Percentiles rank a stretch among this genome's conserved stretches.
These are phyloP conservation scores for Rhizoglyphus robini DNA, from an alignment of 1,140 invertebrate genomes.

Conservation along the genomic window DNA sequence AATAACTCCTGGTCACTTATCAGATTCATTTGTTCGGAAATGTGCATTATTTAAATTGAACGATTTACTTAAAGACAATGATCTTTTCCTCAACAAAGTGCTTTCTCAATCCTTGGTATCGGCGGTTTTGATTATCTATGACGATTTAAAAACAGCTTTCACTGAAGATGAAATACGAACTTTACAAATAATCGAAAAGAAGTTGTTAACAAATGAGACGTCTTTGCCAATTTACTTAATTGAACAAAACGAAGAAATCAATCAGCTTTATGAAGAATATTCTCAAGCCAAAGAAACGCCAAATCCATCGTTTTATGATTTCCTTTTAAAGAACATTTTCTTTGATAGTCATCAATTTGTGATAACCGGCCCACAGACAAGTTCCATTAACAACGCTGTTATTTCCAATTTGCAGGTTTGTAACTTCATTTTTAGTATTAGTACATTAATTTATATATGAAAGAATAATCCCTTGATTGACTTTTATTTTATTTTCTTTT, in stretches of 20 bases:
- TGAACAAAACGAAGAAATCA: constrained; percentile 50
- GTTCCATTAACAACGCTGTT: constrained; percentile 58
- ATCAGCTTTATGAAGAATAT: constrained; percentile 59
- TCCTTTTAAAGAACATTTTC: constrained; percentile 44
- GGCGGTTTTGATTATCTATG: constrained; percentile 17
- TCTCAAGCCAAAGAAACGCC: constrained; percentile 32
- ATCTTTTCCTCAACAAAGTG: constrained; percentile 9
- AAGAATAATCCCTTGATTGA: constrained; percentile 12
- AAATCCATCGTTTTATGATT: not conserved
- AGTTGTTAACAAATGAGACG: constrained; percentile 62
- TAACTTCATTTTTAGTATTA: not conserved
- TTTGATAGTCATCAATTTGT: constrained; percentile 83
- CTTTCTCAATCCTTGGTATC: constrained; percentile 7
- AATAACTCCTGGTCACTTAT: not conserved
- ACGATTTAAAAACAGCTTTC: constrained; percentile 10
- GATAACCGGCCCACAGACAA: constrained; percentile 51
- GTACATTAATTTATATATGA: constrained; percentile 2
- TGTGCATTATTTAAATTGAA: constrained; percentile 18
- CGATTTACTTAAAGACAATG: constrained; percentile 9
- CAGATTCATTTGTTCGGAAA: constrained; percentile 14
- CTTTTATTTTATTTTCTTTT: constrained; percentile 34
- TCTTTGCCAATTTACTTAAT: constrained; percentile 80
- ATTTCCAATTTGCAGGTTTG: constrained; percentile 52
- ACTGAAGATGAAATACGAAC: constrained; percentile 22
- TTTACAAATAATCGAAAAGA: constrained; percentile 52